Evolutionary conservation across 2,113 vertebrate genomes (phyloP).

Genomic region (Larimichthys polyactis): DNA sequence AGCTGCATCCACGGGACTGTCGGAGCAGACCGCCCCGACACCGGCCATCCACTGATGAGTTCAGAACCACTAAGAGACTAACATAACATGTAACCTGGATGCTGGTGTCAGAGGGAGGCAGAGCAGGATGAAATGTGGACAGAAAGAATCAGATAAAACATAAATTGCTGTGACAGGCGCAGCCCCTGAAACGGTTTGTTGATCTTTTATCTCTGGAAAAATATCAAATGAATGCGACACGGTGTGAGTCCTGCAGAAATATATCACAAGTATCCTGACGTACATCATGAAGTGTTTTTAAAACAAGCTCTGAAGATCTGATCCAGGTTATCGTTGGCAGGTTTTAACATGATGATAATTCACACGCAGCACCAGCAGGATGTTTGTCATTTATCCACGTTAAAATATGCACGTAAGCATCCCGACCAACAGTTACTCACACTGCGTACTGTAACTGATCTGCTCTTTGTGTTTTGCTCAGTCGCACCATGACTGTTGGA

Average conservation of each 20-base stretch:
- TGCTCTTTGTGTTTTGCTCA: not conserved
- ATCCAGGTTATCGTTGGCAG: not conserved
- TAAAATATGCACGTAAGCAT: not conserved
- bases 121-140: not conserved
- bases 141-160: not conserved
- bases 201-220: not conserved
- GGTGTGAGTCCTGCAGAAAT: not conserved
- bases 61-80: not conserved
- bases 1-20: fast-evolving
- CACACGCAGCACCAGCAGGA: conserved; percentile 11
- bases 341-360: not conserved
- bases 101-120: not conserved
- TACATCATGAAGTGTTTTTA: not conserved
- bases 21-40: not conserved
- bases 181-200: conserved; percentile 11
- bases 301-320: not conserved
- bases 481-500: not conserved
- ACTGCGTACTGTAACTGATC: not conserved
- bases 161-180: not conserved
- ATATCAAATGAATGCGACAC: not conserved
- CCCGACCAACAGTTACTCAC: not conserved
- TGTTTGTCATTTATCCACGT: not conserved
- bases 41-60: conserved; percentile 38
- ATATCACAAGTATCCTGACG: not conserved
- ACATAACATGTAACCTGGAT: not conserved